Evolutionary conservation across 2,888 invertebrate genomes (phyloP), one percentile per base, ranked within the genome.

Genomic region (Trachelus iudaicus): DNA sequence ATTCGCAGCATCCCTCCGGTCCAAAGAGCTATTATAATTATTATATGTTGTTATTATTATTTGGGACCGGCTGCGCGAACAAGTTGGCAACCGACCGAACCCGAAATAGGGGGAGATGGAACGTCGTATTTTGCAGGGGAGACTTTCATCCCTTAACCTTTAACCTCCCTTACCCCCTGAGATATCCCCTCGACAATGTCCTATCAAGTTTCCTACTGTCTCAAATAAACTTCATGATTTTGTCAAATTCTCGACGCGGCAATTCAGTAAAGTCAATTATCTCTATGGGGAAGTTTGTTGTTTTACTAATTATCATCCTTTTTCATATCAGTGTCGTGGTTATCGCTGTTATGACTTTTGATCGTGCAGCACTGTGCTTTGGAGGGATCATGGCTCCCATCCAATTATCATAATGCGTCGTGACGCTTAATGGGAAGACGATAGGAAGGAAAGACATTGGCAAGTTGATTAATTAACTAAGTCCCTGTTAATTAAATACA

Each of bases 391-490:
- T 23, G 40, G 23, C 40, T 6, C 6, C 23, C 23, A 0, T 56
- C 40, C 40, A 56, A 56, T 56, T 23, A 23, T 56, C 2, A 9
- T 23, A 56, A 56, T 56, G 34, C 23, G 12, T 40, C 37, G 30
- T 69, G 73, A 75, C 73, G 76, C 56, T 79, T 69, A 75, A 73
- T 73, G 69, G 75, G 40, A 71, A 56, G 68, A 9, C 56, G 56
- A 56, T 56, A 68, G 69, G 37, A 69, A 73, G 13, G 34, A 69
- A 37, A 35, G 34, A 71, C 68, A 73, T 69, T 77, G 35, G 74
- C 40, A 77, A 69, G 31, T 73, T 73, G 76, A 79, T 81, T 79
- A 79, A 77, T 78, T 77, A 80, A 80, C 73, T 69, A 76, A 76
- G 34, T 68, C 73, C 34, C 76, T 76, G 73, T 69, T 75, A 76